Evolutionary conservation across 2,888 invertebrate species (phyloP).

Genomic region (Eilema griseolum): DNA sequence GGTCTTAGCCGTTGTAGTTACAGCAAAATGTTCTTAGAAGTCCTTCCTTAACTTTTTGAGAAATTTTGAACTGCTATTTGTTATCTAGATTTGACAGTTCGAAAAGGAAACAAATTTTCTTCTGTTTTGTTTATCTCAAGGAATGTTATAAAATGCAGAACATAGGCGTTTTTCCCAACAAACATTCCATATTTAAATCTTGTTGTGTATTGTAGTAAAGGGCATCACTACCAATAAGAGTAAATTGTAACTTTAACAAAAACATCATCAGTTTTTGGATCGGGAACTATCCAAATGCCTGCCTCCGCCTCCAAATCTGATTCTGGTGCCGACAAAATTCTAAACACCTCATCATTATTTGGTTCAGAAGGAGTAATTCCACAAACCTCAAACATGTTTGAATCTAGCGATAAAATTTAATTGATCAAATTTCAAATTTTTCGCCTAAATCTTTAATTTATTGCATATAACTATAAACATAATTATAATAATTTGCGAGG

Average conservation of each 20-base stretch:
- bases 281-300: conserved; percentile 1
- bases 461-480: background rate
- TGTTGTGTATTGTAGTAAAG: background rate
- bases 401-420: conserved; percentile 4
- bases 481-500: conserved; percentile 7
- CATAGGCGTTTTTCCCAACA: background rate
- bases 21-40: too few species aligned
- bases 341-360: conserved; percentile 3
- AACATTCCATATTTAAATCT: background rate
- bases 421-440: background rate
- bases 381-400: background rate
- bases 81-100: background rate
- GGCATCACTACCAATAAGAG: too few species aligned
- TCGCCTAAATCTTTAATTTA: too few species aligned
- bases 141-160: background rate
- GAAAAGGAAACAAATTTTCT: background rate
- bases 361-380: background rate
- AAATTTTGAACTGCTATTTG: too few species aligned
- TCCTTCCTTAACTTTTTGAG: too few species aligned
- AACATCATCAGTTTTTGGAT: conserved; percentile 3
- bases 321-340: conserved; percentile 8
- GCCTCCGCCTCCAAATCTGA: background rate
- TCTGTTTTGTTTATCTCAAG: background rate
- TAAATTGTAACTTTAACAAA: background rate
- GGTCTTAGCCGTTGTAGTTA: too few species aligned